Evolutionary conservation across 35 echinoderm and acorn worm species (phyloP).

Genomic region (Hemicentrotus pulcherrimus): DNA sequence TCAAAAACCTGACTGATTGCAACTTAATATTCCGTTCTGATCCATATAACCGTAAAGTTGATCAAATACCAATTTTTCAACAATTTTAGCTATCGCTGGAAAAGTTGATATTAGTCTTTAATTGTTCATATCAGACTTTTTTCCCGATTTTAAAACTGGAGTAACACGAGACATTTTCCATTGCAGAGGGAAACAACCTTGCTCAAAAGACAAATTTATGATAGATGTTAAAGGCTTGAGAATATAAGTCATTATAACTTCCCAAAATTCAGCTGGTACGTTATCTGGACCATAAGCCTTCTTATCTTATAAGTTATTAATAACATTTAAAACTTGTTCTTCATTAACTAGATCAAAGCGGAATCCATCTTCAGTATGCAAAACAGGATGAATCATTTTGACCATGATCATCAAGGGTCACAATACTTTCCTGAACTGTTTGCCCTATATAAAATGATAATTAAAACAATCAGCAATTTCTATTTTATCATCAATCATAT

Average conservation of each 20-base stretch:
- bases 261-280: neutral
- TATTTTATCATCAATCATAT: neutral
- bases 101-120: too few species aligned
- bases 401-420: too few species aligned
- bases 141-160: neutral
- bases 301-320: slow-evolving; percentile 15
- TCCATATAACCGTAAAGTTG: too few species aligned
- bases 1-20: too few species aligned
- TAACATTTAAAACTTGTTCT: neutral
- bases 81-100: too few species aligned
- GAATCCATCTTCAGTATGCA: neutral
- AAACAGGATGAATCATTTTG: too few species aligned
- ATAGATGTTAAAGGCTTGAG: neutral
- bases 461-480: neutral
- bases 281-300: slow-evolving; percentile 23
- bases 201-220: neutral
- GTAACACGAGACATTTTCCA: slow-evolving; percentile 24
- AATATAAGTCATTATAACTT: neutral
- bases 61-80: too few species aligned
- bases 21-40: too few species aligned
- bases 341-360: too few species aligned
- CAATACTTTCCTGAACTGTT: too few species aligned
- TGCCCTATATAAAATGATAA: neutral
- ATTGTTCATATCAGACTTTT: too few species aligned
- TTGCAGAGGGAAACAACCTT: neutral